Evolutionary conservation across 2,113 vertebrate genomes (phyloP).

Genomic region (Silurus meridionalis): DNA sequence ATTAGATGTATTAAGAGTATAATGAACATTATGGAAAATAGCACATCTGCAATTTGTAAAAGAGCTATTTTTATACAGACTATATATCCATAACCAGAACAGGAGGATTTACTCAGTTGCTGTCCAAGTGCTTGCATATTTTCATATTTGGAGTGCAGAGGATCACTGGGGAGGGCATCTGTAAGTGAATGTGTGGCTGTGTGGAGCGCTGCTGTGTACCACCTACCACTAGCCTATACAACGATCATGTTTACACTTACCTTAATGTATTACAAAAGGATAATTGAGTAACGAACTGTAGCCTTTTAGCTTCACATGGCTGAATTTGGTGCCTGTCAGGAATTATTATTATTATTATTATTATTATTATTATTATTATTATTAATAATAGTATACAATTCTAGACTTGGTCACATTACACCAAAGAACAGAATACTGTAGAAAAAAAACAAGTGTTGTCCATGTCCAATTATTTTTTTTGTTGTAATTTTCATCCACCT

Average conservation of each 20-base stretch:
- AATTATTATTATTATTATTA: slow-evolving; percentile 35
- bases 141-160: background rate
- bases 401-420: slow-evolving; percentile 62
- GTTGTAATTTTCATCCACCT: slow-evolving; percentile 2
- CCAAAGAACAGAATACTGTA: slow-evolving; percentile 65
- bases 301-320: slow-evolving; percentile 57
- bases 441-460: slow-evolving; percentile 29
- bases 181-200: slow-evolving; percentile 14
- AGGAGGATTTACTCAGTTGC: background rate
- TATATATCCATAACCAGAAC: slow-evolving; percentile 1
- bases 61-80: slow-evolving; percentile 34
- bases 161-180: slow-evolving; percentile 4
- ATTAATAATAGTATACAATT: slow-evolving; percentile 47
- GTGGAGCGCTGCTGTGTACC: slow-evolving; percentile 28
- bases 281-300: slow-evolving; percentile 48
- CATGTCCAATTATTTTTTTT: background rate
- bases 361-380: slow-evolving; percentile 34
- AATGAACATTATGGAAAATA: background rate
- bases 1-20: slow-evolving; percentile 16
- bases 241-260: slow-evolving; percentile 56
- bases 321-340: slow-evolving; percentile 63
- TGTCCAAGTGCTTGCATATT: slow-evolving; percentile 34
- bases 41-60: slow-evolving; percentile 31
- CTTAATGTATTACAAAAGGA: slow-evolving; percentile 53
- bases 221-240: slow-evolving; percentile 35